Evolutionary conservation across 37 sponge, comb jelly and placozoan genomes (phyloP).

Genomic region (Ephydatia muelleri): DNA sequence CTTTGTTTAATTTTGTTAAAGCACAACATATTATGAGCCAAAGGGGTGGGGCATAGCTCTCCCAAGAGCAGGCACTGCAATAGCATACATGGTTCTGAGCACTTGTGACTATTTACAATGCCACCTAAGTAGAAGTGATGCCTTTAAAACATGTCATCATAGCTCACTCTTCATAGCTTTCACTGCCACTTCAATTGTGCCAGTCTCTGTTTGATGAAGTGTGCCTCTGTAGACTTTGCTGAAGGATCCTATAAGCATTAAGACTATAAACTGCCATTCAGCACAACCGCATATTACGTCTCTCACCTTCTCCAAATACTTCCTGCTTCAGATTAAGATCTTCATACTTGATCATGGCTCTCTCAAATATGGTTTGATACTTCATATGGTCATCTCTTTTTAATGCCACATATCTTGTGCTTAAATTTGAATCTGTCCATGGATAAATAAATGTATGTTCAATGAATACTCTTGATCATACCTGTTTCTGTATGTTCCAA

Average conservation of each 20-base stretch:
- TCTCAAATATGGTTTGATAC: not conserved
- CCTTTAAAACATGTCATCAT: not conserved
- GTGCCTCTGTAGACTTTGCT: not conserved
- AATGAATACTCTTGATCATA: not conserved
- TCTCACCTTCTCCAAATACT: not conserved
- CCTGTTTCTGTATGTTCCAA: not conserved
- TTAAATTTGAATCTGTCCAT: not conserved
- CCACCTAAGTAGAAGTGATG: too few relatives aligned
- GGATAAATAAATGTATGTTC: not conserved
- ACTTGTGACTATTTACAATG: not conserved
- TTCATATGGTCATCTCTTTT: not conserved
- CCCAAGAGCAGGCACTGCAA: too few relatives aligned
- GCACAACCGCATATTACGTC: not conserved
- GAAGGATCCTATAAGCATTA: not conserved
- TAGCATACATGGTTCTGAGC: not conserved
- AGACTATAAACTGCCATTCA: too few relatives aligned
- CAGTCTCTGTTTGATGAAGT: not conserved
- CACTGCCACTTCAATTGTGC: not conserved
- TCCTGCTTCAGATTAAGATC: not conserved
- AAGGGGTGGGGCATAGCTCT: too few relatives aligned
- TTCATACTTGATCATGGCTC: not conserved
- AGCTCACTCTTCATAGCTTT: not conserved
- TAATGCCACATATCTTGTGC: not conserved
- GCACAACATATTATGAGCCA: too few relatives aligned
- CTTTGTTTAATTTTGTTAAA: too few relatives aligned